Percentiles rank a stretch among this genome's conserved stretches.
These are phyloP conservation scores for Microctenopoma lineatum DNA, from an alignment of 2,797 vertebrate species.

Conservation along the genomic window DNA sequence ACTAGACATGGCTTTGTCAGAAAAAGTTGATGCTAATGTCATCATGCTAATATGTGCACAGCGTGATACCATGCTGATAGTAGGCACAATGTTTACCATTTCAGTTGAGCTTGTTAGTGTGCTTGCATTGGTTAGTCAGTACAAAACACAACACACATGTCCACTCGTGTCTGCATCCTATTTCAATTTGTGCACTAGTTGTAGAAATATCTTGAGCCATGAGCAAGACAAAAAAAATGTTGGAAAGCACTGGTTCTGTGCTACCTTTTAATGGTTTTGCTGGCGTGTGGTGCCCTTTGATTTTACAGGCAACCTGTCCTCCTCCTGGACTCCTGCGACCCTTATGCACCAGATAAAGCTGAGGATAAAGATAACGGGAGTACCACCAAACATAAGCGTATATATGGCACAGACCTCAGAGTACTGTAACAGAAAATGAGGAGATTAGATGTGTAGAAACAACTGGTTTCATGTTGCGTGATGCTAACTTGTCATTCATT, in stretches of 20 bases:
- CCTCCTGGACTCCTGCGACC: too few species aligned
- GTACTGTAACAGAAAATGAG: constrained; percentile 1
- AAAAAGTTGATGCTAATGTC: too few species aligned
- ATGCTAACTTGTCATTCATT: constrained; percentile 23
- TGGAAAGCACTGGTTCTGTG: not conserved
- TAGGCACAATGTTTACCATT: too few species aligned
- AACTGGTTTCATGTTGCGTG: constrained; percentile 5
- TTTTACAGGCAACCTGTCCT: too few species aligned
- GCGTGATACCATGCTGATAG: too few species aligned
- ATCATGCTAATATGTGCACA: too few species aligned
- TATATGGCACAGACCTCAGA: constrained; percentile 18
- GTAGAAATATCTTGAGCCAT: not conserved
- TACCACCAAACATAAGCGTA: not conserved
- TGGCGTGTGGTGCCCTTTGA: too few species aligned
- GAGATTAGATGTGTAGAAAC: constrained; percentile 19
- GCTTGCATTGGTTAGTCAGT: too few species aligned
- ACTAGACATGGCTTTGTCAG: too few species aligned
- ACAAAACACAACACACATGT: not conserved
- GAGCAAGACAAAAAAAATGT: too few species aligned
- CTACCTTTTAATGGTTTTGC: not conserved
- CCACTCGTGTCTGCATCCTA: not conserved
- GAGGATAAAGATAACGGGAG: constrained; percentile 2
- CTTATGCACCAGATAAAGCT: not conserved
- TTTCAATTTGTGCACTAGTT: not conserved
- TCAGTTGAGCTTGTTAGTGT: too few species aligned